A percentile compares a stretch with the other conserved stretches of the same genome.
Conservation (phyloP, 2,113 vertebrate genomes). For the Lontra canadensis region DNA sequence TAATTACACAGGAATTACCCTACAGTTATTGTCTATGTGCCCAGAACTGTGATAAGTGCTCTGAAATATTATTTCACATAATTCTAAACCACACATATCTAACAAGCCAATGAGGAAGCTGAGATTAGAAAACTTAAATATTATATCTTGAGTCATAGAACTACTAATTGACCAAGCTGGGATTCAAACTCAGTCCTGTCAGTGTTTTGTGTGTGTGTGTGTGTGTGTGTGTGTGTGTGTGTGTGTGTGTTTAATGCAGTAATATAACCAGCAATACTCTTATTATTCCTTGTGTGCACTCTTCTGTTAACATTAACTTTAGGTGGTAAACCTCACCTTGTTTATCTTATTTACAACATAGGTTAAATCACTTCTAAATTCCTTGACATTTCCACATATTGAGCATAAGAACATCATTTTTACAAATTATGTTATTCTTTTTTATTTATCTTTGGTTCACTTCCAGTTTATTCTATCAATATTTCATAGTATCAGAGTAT, state of each 20-base stretch:
- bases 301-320: not conserved
- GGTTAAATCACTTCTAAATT: not conserved
- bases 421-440: not conserved
- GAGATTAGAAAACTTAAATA: not conserved
- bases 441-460: not conserved
- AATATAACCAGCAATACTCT: not conserved
- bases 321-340: rapidly evolving
- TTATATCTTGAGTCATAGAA: not conserved
- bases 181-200: not conserved
- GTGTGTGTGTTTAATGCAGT: not conserved
- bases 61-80: not conserved
- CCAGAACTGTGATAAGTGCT: not conserved
- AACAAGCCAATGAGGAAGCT: not conserved
- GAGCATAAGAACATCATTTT: not conserved
- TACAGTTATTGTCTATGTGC: not conserved
- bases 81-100: not conserved
- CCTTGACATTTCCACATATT: not conserved
- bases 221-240: too few relatives aligned
- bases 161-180: not conserved
- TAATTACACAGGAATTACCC: not conserved
- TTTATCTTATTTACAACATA: not conserved
- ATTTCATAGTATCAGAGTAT: not conserved
- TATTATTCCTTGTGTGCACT: not conserved
- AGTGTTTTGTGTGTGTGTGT: too few relatives aligned
- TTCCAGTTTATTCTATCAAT: not conserved